Conservation (phyloP, 2,888 invertebrate species). For the Priocnemis perturbator region DNA sequence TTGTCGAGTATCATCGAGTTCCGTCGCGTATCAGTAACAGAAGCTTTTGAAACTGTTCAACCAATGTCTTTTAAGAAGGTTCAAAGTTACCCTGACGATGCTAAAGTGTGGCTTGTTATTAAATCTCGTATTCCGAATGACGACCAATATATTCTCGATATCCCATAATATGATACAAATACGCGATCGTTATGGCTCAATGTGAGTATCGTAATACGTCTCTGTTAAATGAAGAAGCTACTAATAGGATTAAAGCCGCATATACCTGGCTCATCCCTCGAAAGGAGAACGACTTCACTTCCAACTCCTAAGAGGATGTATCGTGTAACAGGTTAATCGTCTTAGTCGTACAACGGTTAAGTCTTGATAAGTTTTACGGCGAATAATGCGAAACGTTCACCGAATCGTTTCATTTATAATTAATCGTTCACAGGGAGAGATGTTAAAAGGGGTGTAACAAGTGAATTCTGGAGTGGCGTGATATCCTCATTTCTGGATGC, state of each 20-base stretch:
- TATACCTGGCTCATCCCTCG: constrained; percentile 8
- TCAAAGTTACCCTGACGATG: too few species aligned
- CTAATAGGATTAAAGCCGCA: constrained; percentile 41
- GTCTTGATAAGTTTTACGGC: constrained; percentile 8
- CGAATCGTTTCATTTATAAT: not conserved
- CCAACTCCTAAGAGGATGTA: constrained; percentile 2
- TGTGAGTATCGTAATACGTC: constrained; percentile 18
- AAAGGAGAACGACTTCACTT: constrained; percentile 2
- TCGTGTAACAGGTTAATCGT: constrained; percentile 24
- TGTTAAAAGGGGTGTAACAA: not conserved
- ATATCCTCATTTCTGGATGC: too few species aligned
- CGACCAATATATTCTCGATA: too few species aligned
- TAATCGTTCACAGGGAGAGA: too few species aligned
- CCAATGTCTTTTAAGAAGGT: too few species aligned
- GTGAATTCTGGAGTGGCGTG: not conserved
- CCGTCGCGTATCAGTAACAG: too few species aligned
- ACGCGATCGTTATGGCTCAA: too few species aligned
- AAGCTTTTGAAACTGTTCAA: too few species aligned
- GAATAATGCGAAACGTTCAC: not conserved
- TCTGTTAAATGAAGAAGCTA: constrained; percentile 31
- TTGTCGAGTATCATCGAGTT: too few species aligned
- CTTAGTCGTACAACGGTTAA: constrained; percentile 18
- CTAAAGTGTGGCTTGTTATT: too few species aligned
- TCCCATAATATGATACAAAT: too few species aligned
- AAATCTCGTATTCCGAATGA: too few species aligned